Evolutionary conservation across 2,797 vertebrate species (phyloP), one percentile per base, ranked within the genome.

Genomic region (Poliocrania exsul): DNA sequence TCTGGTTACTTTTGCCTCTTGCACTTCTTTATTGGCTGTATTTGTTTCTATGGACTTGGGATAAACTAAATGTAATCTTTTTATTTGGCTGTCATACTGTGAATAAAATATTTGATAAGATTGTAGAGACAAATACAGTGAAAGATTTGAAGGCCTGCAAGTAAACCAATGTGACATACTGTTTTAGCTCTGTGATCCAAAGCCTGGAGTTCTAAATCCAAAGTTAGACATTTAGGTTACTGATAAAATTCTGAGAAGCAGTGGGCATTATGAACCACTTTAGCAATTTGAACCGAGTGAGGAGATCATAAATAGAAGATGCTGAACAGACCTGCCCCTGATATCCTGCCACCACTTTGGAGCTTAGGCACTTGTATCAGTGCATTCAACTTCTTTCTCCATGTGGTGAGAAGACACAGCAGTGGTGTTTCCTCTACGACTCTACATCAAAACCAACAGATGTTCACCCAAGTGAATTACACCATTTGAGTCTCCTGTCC

Each of bases 281-380:
- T 10, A 46, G 5, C 12, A 64, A 38, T n/a, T 79, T 25, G 37
- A 60, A 5, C 8, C 82, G 11, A 86, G 46, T 42, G 17, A 80
- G 35, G 12, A 49, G 26, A 35, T 53, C 11, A 25, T 40, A 78
- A 49, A 16, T 3, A 50, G 17, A n/a, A 23, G 9, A 54, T 42
- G n/a, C 4, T 38, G 8, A 50, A 40, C 2, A 12, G 44, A 25
- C 6, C 13, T 49, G 4, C 1, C 6, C 5, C 21, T 62, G 62
- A 37, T 31, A 2, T 62, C 14, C 26, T 2, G 28, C 23, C 16
- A 50, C 4, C 6, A 3, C 9, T 67, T 19, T 21, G 31, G 6
- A 29, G 19, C 11, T 56, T 51, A 44, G 21, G 16, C 11, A n/a
- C 17, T 38, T 67, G 17, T 2, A 46, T 38, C 10, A 57, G 11